phyloP scores from a whole-genome alignment of 2,113 vertebrate genomes.

The Capra hircus region DNA sequence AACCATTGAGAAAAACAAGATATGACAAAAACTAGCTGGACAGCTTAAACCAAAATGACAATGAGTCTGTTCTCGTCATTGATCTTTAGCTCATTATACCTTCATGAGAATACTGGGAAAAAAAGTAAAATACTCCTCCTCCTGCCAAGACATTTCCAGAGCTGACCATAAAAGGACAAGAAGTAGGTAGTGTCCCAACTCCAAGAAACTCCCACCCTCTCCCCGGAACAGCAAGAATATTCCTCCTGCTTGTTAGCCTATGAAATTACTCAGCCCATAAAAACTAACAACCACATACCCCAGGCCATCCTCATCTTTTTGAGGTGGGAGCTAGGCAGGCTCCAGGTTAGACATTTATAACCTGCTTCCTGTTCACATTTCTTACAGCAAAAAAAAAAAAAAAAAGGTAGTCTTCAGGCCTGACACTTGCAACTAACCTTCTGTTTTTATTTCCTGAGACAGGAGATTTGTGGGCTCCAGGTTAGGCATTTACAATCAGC shows the following conservation, averaged over 20 bases:
- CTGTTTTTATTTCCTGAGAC: not conserved
- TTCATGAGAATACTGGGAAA: not conserved
- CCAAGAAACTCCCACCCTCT: not conserved
- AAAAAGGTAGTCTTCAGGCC: not conserved
- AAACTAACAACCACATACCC: not conserved
- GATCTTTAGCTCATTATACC: not conserved
- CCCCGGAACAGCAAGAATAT: not conserved
- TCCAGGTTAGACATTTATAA: not conserved
- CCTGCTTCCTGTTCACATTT: not conserved
- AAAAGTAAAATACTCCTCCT: not conserved
- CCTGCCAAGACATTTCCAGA: not conserved
- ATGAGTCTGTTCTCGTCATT: not conserved
- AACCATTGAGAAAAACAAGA: not conserved
- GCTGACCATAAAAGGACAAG: not conserved
- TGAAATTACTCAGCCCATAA: not conserved
- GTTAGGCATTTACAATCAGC: not conserved
- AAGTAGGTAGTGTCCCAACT: not conserved
- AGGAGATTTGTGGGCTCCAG: not conserved
- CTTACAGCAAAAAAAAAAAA: not conserved
- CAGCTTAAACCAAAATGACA: not conserved
- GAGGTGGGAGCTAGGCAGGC: not conserved
- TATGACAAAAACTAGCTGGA: not conserved
- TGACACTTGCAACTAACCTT: not conserved
- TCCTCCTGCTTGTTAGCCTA: not conserved
- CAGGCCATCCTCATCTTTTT: not conserved